These are phyloP conservation scores for Channa maculata DNA, from an alignment of 2,113 vertebrate species.

Conservation along the genomic window DNA sequence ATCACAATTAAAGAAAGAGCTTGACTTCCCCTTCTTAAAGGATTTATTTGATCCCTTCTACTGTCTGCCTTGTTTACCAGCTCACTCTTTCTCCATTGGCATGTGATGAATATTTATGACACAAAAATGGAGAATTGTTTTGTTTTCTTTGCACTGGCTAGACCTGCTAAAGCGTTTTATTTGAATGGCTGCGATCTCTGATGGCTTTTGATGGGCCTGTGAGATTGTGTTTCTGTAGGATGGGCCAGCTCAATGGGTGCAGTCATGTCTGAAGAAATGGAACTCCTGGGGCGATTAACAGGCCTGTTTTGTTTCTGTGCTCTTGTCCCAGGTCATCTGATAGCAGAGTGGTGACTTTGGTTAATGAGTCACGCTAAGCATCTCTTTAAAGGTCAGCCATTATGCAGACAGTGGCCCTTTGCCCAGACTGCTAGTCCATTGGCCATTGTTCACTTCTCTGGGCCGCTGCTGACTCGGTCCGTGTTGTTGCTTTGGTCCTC, in stretches of 20 bases:
- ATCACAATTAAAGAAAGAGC: slow-evolving; percentile 82
- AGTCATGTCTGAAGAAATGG: slow-evolving; percentile 84
- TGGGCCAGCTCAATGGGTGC: slow-evolving; percentile 80
- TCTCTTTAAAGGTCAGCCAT: slow-evolving; percentile 87
- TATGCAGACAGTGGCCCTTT: slow-evolving; percentile 79
- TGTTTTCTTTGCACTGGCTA: slow-evolving; percentile 58
- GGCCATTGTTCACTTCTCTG: slow-evolving; percentile 69
- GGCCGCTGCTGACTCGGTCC: slow-evolving; percentile 59
- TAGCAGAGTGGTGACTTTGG: slow-evolving; percentile 84
- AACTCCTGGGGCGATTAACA: slow-evolving; percentile 82
- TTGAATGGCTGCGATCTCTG: slow-evolving; percentile 77
- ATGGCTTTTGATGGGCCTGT: slow-evolving; percentile 76
- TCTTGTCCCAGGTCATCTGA: slow-evolving; percentile 84
- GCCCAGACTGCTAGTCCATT: slow-evolving; percentile 78
- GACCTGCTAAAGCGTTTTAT: slow-evolving; percentile 80
- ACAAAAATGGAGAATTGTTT: slow-evolving; percentile 77
- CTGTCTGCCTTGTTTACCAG: slow-evolving; percentile 66
- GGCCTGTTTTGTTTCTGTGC: slow-evolving; percentile 79
- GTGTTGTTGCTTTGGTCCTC: slow-evolving; percentile 67
- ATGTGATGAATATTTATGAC: slow-evolving; percentile 81
- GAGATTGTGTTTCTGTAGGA: slow-evolving; percentile 85
- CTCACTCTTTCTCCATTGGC: slow-evolving; percentile 52
- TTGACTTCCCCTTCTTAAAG: slow-evolving; percentile 74
- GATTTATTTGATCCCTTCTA: slow-evolving; percentile 77
- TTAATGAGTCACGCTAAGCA: slow-evolving; percentile 82